These are phyloP conservation scores for Actenoides hombroni DNA, from an alignment of 2,113 vertebrate genomes.

Conservation along the genomic window DNA sequence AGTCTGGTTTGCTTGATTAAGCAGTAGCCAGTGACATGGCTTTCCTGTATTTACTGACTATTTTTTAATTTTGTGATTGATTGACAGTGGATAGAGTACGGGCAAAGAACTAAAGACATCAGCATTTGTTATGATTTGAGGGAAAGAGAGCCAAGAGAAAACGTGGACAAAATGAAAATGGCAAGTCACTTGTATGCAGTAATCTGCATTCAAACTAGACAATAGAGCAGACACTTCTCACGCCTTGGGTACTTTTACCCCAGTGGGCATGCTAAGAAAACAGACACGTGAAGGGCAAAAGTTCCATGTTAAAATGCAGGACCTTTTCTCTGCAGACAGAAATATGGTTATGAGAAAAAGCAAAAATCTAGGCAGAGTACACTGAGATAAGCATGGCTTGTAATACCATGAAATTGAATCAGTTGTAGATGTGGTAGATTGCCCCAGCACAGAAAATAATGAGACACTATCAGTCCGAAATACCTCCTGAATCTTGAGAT, in stretches of 20 bases:
- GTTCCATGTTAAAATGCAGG: neutral
- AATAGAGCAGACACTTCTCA: conserved; percentile 43
- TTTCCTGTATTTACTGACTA: neutral
- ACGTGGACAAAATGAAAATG: neutral
- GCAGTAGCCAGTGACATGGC: neutral
- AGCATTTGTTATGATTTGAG: neutral
- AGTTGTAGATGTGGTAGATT: conserved; percentile 41
- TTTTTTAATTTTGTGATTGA: conserved; percentile 16
- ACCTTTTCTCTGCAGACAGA: neutral
- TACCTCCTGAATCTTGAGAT: neutral
- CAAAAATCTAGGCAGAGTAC: neutral
- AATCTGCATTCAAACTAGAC: conserved; percentile 54
- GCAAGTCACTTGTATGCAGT: neutral
- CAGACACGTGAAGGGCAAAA: neutral
- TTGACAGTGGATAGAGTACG: neutral
- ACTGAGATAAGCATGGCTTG: neutral
- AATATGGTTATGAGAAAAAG: conserved; percentile 21
- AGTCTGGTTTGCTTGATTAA: conserved; percentile 20
- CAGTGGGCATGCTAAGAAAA: neutral
- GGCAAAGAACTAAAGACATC: conserved; percentile 17
- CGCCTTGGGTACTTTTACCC: neutral
- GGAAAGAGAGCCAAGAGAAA: neutral
- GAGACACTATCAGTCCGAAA: neutral
- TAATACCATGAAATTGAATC: conserved; percentile 43
- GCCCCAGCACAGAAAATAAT: neutral